phyloP scores from a whole-genome alignment of 1,140 invertebrate genomes.

The Vanessa atalanta region DNA sequence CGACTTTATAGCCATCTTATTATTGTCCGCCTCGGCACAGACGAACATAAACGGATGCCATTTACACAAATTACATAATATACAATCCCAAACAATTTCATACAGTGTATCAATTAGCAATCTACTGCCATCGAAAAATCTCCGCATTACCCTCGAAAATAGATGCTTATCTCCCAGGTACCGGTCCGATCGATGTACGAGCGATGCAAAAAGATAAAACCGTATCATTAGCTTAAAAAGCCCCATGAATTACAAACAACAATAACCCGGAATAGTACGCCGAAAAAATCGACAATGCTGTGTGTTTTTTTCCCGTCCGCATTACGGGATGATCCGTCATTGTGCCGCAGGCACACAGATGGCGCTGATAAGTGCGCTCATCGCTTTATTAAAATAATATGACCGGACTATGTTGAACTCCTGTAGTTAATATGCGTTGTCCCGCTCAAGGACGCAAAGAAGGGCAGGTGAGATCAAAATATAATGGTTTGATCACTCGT shows the following conservation, averaged over 20 bases:
- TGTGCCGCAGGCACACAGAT: slow-evolving; percentile 67
- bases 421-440: slow-evolving; percentile 33
- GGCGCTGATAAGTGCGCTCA: slow-evolving; percentile 70
- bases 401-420: slow-evolving; percentile 51
- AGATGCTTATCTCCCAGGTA: slow-evolving; percentile 47
- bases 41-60: slow-evolving; percentile 44
- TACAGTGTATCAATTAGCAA: slow-evolving; percentile 3
- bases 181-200: slow-evolving; percentile 40
- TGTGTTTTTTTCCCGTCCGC: slow-evolving; percentile 66
- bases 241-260: slow-evolving; percentile 75
- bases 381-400: slow-evolving; percentile 74
- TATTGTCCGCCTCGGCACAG: slow-evolving; percentile 52
- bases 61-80: slow-evolving; percentile 33
- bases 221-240: slow-evolving; percentile 80
- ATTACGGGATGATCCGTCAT: slow-evolving; percentile 78
- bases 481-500: slow-evolving; percentile 50
- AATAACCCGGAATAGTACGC: slow-evolving; percentile 64
- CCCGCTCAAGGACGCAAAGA: not conserved
- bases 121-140: slow-evolving; percentile 29
- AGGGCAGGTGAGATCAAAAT: slow-evolving; percentile 48
- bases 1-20: slow-evolving; percentile 67
- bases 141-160: slow-evolving; percentile 21
- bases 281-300: slow-evolving; percentile 65
- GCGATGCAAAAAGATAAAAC: slow-evolving; percentile 67
- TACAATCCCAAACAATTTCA: slow-evolving; percentile 16